A percentile compares a stretch with the other conserved stretches of the same genome.
Conservation (phyloP, 2,888 invertebrate genomes). For the Hydrotaea cyrtoneurina region DNA sequence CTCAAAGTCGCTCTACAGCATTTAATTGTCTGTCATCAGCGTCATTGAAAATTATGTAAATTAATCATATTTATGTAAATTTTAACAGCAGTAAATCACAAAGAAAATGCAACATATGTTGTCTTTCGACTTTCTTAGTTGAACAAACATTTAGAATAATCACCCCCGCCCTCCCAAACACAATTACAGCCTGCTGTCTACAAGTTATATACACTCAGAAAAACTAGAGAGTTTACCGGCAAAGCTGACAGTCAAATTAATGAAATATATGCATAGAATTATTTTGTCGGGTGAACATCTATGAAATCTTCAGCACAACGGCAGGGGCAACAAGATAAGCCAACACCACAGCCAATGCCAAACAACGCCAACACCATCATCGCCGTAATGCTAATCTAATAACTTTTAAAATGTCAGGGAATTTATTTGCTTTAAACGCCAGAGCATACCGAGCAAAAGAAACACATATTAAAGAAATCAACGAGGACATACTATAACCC, state of each 20-base stretch:
- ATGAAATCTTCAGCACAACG: slow-evolving; percentile 27
- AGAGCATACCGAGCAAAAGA: slow-evolving; percentile 22
- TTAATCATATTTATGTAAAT: slow-evolving; percentile 43
- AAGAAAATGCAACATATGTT: slow-evolving; percentile 52
- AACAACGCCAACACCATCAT: slow-evolving; percentile 20
- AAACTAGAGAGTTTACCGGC: not conserved
- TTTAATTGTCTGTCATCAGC: not conserved
- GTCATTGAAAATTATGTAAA: slow-evolving; percentile 5
- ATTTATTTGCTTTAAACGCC: slow-evolving; percentile 63
- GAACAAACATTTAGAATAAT: slow-evolving; percentile 16
- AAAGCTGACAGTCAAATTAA: not conserved
- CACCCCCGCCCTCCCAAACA: not conserved
- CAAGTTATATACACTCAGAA: slow-evolving; percentile 23
- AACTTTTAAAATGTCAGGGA: slow-evolving; percentile 63
- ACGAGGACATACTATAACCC: slow-evolving; percentile 31
- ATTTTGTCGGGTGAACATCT: slow-evolving; percentile 35
- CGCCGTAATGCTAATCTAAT: slow-evolving; percentile 66
- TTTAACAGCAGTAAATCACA: slow-evolving; percentile 35
- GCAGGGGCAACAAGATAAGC: slow-evolving; percentile 28
- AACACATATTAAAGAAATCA: slow-evolving; percentile 43
- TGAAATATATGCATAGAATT: not conserved
- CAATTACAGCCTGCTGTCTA: slow-evolving; percentile 8
- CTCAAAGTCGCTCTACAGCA: too few relatives aligned
- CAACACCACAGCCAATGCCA: not conserved
- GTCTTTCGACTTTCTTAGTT: slow-evolving; percentile 48